A percentile compares a stretch with the other conserved stretches of the same genome.
phyloP scores from a whole-genome alignment of 2,888 invertebrate species.

The Suillia variegata region DNA sequence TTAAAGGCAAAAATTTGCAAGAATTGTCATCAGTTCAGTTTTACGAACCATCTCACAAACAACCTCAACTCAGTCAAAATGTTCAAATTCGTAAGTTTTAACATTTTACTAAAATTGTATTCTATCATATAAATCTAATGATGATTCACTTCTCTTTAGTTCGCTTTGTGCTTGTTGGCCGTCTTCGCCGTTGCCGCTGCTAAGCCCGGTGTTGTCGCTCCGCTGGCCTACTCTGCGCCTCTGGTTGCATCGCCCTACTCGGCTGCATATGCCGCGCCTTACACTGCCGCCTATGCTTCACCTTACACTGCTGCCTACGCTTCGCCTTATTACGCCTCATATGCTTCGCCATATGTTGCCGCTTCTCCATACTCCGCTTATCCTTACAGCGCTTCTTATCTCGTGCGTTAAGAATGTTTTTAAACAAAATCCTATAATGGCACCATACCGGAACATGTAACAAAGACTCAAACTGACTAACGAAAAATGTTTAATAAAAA shows the following conservation, averaged over 20 bases:
- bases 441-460: no score
- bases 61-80: constrained; percentile 40
- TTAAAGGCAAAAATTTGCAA: no score
- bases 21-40: neutral
- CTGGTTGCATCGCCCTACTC: constrained; percentile 30
- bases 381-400: constrained; percentile 27
- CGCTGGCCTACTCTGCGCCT: constrained; percentile 45
- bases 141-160: constrained; percentile 23
- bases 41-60: neutral
- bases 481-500: no score
- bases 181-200: constrained; percentile 44
- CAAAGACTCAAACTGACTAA: no score
- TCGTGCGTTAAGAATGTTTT: constrained; percentile 28
- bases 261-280: constrained; percentile 34
- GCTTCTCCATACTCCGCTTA: constrained; percentile 28
- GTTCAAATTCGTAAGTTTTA: constrained; percentile 55
- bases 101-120: neutral
- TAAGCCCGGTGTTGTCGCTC: constrained; percentile 41
- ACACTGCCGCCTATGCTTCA: constrained; percentile 25
- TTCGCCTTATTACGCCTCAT: constrained; percentile 36
- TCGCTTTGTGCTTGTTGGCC: constrained; percentile 48
- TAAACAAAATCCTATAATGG: no score
- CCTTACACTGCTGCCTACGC: constrained; percentile 27
- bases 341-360: constrained; percentile 38
- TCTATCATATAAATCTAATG: neutral